A percentile compares a stretch with the other conserved stretches of the same genome.
Evolutionary conservation across 2,888 invertebrate species (phyloP).

Genomic region (Caenorhabditis uteleia): DNA sequence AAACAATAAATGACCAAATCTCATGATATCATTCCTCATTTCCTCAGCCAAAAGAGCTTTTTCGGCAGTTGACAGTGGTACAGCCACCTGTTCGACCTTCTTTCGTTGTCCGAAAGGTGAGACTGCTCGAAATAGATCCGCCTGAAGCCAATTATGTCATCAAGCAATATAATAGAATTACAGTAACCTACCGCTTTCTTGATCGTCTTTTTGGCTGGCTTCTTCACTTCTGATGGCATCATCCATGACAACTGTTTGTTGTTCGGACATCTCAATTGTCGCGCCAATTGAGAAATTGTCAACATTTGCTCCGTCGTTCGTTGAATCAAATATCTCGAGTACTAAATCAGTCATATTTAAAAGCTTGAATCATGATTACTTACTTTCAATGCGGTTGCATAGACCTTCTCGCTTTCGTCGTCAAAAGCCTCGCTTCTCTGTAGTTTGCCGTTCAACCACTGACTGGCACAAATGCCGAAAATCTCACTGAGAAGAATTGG

Average conservation of each 20-base stretch:
- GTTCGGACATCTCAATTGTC: neutral
- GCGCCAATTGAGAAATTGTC: neutral
- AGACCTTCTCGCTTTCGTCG: neutral
- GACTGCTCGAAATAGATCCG: conserved; percentile 22
- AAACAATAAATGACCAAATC: conserved; percentile 15
- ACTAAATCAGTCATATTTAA: no score
- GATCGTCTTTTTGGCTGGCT: neutral
- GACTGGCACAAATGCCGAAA: neutral
- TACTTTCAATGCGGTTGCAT: neutral
- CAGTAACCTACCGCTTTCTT: neutral
- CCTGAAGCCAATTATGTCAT: conserved; percentile 1
- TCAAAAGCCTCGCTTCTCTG: neutral
- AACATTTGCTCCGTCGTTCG: neutral
- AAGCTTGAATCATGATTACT: neutral
- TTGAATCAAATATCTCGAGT: neutral
- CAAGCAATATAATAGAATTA: neutral
- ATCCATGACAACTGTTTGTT: neutral
- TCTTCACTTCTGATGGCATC: neutral
- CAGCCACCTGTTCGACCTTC: neutral
- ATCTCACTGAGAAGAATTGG: neutral
- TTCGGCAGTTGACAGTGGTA: no score
- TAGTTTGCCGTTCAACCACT: neutral
- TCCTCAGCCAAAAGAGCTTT: neutral
- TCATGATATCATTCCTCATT: conserved; percentile 11
- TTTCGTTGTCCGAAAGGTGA: conserved; percentile 33